Conservation (phyloP, 2,888 invertebrate genomes). For the Ptychoptera contaminata region DNA sequence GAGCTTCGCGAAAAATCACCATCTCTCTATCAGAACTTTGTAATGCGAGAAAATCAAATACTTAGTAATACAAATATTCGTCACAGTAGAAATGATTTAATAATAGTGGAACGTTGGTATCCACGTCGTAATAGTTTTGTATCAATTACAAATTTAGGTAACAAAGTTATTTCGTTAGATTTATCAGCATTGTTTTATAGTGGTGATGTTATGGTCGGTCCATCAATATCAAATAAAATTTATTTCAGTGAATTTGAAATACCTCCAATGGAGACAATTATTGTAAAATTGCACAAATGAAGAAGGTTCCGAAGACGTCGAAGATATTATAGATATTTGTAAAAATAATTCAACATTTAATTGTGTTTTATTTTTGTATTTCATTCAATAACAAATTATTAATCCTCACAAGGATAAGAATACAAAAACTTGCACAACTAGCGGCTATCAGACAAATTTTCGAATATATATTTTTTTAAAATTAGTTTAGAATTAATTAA, state of each 20-base stretch:
- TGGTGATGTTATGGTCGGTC: constrained; percentile 32
- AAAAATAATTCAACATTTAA: too few species aligned
- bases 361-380: too few species aligned
- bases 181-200: constrained; percentile 62
- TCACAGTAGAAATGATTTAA: constrained; percentile 43
- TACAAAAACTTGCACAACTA: too few species aligned
- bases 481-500: too few species aligned
- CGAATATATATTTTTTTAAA: too few species aligned
- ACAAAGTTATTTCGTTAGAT: constrained; percentile 43
- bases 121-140: constrained; percentile 64
- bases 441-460: too few species aligned
- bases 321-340: too few species aligned
- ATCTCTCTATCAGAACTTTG: constrained; percentile 55
- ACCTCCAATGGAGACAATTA: constrained; percentile 44
- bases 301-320: background rate
- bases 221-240: constrained; percentile 19
- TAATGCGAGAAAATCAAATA: constrained; percentile 45
- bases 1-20: constrained; percentile 45
- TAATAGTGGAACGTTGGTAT: constrained; percentile 61
- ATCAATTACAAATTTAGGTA: constrained; percentile 57
- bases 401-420: too few species aligned
- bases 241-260: constrained; percentile 29
- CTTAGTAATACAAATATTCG: constrained; percentile 53
- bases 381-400: too few species aligned
- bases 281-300: constrained; percentile 45